Evolutionary conservation across 2,888 invertebrate genomes (phyloP).

Genomic region (Chloromyia formosa): DNA sequence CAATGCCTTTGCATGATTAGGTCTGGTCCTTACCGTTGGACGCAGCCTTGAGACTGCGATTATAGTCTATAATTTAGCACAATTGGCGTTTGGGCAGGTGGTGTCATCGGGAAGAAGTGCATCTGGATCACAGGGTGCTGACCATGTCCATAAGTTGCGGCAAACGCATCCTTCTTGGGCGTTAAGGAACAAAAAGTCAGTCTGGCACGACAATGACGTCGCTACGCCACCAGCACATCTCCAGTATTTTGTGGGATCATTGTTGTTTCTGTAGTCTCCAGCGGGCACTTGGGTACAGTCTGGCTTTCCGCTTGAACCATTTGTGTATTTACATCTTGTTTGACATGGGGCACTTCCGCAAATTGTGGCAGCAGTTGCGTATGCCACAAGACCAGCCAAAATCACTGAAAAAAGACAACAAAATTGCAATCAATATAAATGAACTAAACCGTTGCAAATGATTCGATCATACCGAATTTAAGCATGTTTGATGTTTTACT

Average conservation of each 20-base stretch:
- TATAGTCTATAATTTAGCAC: too few species aligned
- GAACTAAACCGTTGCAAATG: too few species aligned
- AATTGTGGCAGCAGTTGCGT: too few species aligned
- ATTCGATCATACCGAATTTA: too few species aligned
- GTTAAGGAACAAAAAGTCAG: neutral
- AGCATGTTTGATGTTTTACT: too few species aligned
- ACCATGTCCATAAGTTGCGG: neutral
- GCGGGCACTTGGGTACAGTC: neutral
- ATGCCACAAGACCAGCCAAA: neutral
- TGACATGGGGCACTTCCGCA: neutral
- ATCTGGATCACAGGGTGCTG: conserved; percentile 5
- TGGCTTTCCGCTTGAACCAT: neutral
- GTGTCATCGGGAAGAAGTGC: neutral
- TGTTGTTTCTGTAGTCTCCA: neutral
- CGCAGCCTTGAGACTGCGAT: too few species aligned
- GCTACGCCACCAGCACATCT: neutral
- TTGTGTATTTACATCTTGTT: neutral
- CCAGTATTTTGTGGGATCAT: conserved; percentile 15
- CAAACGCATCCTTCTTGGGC: neutral
- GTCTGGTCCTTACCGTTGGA: too few species aligned
- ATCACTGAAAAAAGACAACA: neutral
- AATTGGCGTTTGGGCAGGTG: neutral
- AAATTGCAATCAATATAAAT: too few species aligned
- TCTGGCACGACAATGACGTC: neutral
- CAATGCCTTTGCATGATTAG: too few species aligned